A percentile compares a stretch with the other conserved stretches of the same genome.
Evolutionary conservation across 2,888 invertebrate genomes (phyloP).

Genomic region (Litoditis marina): DNA sequence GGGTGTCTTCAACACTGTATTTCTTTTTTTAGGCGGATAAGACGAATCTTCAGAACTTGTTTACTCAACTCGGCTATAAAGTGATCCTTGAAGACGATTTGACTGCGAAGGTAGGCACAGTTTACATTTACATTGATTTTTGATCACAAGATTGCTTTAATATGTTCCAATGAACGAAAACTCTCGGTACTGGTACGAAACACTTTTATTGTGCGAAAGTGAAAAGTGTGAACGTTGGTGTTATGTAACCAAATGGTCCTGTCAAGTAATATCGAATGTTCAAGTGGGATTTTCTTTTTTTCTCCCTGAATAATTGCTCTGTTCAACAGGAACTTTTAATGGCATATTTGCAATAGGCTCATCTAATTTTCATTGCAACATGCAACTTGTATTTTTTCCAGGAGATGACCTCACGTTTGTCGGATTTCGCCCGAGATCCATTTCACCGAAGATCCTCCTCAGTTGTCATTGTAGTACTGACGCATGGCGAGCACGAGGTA

Average conservation of each 20-base stretch:
- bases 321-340: no score
- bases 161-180: no score
- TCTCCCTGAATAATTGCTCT: no score
- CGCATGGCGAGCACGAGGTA: slow-evolving; percentile 58
- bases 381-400: slow-evolving; percentile 16
- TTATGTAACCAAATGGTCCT: no score
- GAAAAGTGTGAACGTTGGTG: no score
- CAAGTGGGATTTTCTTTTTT: no score
- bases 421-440: slow-evolving; percentile 34
- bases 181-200: no score
- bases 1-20: no score
- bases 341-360: no score
- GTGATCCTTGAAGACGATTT: slow-evolving; percentile 47
- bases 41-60: slow-evolving; percentile 42
- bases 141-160: no score
- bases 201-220: not conserved
- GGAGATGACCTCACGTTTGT: slow-evolving; percentile 40
- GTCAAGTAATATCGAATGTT: no score
- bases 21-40: slow-evolving; percentile 44
- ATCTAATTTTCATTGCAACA: not conserved
- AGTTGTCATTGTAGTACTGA: slow-evolving; percentile 51
- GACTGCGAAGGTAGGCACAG: slow-evolving; percentile 35
- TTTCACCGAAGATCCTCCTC: slow-evolving; percentile 29
- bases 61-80: slow-evolving; percentile 50
- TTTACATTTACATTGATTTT: no score